Conservation (phyloP, 2,888 invertebrate genomes). For the Drosophila robusta region DNA sequence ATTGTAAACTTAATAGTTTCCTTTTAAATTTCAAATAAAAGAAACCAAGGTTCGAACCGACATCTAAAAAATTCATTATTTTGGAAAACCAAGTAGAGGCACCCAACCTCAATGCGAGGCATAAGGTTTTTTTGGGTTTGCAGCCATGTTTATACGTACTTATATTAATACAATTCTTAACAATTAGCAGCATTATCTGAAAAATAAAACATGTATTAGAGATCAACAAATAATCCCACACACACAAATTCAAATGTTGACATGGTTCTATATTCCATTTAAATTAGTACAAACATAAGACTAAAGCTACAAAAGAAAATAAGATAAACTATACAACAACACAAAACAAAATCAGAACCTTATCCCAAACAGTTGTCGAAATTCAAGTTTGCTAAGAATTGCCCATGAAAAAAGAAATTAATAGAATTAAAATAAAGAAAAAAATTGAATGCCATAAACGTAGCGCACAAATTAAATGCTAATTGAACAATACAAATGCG, state of each 20-base stretch:
- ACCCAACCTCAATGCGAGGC: no score
- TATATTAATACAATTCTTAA: conserved; percentile 10
- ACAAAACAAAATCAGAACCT: neutral
- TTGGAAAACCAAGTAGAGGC: no score
- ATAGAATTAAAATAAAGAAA: neutral
- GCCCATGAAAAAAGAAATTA: conserved; percentile 2
- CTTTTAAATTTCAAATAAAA: no score
- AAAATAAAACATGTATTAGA: conserved; percentile 21
- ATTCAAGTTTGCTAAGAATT: conserved; percentile 19
- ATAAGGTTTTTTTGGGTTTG: neutral
- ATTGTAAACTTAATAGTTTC: no score
- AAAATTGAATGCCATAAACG: conserved; percentile 52
- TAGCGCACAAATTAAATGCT: conserved; percentile 51
- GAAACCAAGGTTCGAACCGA: no score
- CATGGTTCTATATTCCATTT: conserved; percentile 69
- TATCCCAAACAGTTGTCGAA: conserved; percentile 25
- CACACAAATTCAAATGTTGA: conserved; percentile 34
- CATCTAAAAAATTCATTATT: no score
- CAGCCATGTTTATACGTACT: neutral
- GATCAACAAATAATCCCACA: conserved; percentile 31
- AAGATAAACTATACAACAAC: conserved; percentile 8
- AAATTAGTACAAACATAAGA: conserved; percentile 73
- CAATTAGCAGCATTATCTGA: conserved; percentile 22
- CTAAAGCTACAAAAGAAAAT: conserved; percentile 30
- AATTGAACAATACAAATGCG: conserved; percentile 28